Conservation (phyloP, 2,113 vertebrate species). For the Rhea americana region DNA sequence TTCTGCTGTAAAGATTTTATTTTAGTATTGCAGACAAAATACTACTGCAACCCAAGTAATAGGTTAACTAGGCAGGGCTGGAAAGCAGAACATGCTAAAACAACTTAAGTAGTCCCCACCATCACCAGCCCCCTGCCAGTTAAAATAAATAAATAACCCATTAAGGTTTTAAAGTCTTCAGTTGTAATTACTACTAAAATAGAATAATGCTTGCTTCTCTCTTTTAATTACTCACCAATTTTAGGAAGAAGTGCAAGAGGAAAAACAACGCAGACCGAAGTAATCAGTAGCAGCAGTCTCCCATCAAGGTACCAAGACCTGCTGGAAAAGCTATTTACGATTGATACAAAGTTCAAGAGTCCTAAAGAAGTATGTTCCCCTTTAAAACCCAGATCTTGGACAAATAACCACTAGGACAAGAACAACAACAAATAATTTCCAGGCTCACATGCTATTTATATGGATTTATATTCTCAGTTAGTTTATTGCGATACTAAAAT, state of each 20-base stretch:
- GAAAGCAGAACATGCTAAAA: conserved; percentile 67
- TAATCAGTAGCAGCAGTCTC: conserved; percentile 81
- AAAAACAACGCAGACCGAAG: conserved; percentile 84
- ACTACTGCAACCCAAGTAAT: conserved; percentile 79
- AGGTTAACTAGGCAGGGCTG: conserved; percentile 79
- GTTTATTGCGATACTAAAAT: not conserved
- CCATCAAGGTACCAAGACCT: conserved; percentile 92
- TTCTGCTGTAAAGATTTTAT: conserved; percentile 84
- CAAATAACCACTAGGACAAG: not conserved
- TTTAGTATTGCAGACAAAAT: conserved; percentile 82
- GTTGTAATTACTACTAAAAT: conserved; percentile 61
- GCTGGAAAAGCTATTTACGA: conserved; percentile 34
- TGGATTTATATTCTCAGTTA: not conserved
- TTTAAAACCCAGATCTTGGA: not conserved
- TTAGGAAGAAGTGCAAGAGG: conserved; percentile 90
- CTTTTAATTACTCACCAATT: conserved; percentile 86
- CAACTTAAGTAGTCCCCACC: conserved; percentile 61
- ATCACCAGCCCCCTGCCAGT: conserved; percentile 47
- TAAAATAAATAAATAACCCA: conserved; percentile 69
- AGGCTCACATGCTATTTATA: not conserved
- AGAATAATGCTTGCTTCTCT: conserved; percentile 50
- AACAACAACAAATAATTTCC: not conserved
- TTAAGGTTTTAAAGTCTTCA: conserved; percentile 67
- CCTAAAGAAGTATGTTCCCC: not conserved
- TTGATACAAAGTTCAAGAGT: not conserved